phyloP scores from a whole-genome alignment of 2,113 vertebrate species.

The Lophochroa leadbeateri region DNA sequence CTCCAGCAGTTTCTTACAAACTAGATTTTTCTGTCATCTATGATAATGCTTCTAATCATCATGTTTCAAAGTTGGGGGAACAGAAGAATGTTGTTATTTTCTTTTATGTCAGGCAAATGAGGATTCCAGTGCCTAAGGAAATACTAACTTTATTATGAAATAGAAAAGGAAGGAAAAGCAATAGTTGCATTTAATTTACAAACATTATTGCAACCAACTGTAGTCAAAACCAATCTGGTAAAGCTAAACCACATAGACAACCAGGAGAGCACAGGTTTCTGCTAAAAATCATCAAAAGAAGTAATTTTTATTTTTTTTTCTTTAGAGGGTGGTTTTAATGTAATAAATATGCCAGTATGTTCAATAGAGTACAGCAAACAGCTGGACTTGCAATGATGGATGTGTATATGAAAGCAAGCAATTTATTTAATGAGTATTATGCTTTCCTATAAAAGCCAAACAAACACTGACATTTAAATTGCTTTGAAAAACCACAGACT shows the following conservation, averaged over 20 bases:
- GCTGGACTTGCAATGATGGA: neutral
- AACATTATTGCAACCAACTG: neutral
- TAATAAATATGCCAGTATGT: neutral
- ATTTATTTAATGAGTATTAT: neutral
- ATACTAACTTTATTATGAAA: slow-evolving; percentile 16
- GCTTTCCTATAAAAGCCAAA: neutral
- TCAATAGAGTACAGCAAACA: neutral
- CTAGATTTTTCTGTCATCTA: slow-evolving; percentile 4
- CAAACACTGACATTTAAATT: neutral
- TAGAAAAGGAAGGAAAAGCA: slow-evolving; percentile 28
- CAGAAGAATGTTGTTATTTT: slow-evolving; percentile 21
- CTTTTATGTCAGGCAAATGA: slow-evolving; percentile 22
- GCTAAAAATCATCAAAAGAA: neutral
- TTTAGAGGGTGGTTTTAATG: neutral
- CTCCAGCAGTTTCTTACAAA: slow-evolving; percentile 31
- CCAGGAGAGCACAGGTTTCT: neutral
- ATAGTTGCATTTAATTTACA: neutral
- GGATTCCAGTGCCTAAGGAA: slow-evolving; percentile 8
- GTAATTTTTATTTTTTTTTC: neutral
- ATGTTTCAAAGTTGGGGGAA: slow-evolving; percentile 2
- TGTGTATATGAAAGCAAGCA: neutral
- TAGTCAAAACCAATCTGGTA: neutral
- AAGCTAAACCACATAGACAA: neutral
- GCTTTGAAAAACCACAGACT: neutral
- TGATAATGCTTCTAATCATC: neutral